Conservation (phyloP, 1,140 invertebrate species). For the Plectrocnemia conspersa region DNA sequence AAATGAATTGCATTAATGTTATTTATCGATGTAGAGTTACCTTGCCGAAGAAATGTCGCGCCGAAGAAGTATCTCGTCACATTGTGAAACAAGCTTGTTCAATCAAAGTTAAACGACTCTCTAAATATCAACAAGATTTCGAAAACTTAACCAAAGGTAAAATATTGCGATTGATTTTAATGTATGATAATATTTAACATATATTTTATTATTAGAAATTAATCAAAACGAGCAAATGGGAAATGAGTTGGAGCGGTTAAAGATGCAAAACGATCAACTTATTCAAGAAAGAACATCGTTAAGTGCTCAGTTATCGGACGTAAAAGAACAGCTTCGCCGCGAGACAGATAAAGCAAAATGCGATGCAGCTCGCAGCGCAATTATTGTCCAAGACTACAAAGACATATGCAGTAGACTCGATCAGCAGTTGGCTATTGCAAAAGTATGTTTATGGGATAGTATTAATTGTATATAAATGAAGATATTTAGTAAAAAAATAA, state of each 20-base stretch:
- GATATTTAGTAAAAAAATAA: slow-evolving; percentile 5
- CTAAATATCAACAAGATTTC: slow-evolving; percentile 96
- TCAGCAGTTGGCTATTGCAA: slow-evolving; percentile 68
- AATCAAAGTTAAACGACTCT: slow-evolving; percentile 90
- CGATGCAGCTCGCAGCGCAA: slow-evolving; percentile 44
- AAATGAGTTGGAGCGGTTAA: slow-evolving; percentile 73
- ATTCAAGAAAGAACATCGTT: slow-evolving; percentile 46
- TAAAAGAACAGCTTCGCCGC: slow-evolving; percentile 38
- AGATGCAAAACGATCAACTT: slow-evolving; percentile 49
- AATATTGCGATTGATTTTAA: slow-evolving; percentile 37
- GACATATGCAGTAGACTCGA: slow-evolving; percentile 86
- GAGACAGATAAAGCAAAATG: slow-evolving; percentile 40
- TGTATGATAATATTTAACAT: not conserved
- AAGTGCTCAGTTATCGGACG: slow-evolving; percentile 43
- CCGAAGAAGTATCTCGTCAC: slow-evolving; percentile 80
- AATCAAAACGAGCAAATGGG: slow-evolving; percentile 67
- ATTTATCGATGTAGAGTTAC: slow-evolving; percentile 94
- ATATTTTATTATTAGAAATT: slow-evolving; percentile 39
- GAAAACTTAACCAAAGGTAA: slow-evolving; percentile 60
- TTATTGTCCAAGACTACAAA: slow-evolving; percentile 86
- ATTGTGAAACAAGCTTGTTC: slow-evolving; percentile 86
- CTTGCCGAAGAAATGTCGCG: slow-evolving; percentile 92
- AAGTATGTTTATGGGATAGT: slow-evolving; percentile 36
- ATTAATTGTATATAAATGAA: not conserved
- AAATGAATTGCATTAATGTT: too few species aligned